phyloP scores from a whole-genome alignment of 2,113 vertebrate genomes.

The Sigmodon hispidus region DNA sequence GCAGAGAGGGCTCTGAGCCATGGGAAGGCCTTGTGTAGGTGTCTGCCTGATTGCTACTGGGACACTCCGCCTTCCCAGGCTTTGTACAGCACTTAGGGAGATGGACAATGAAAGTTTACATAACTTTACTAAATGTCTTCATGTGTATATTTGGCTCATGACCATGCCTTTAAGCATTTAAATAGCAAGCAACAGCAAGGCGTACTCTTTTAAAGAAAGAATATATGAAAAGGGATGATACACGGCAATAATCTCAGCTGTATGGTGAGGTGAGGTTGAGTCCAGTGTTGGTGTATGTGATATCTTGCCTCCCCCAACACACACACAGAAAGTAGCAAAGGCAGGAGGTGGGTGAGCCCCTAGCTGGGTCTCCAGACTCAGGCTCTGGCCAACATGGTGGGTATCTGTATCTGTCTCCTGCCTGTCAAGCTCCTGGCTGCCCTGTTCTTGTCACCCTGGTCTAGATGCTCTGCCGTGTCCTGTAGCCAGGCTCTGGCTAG shows the following conservation, averaged over 20 bases:
- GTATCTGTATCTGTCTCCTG: no score
- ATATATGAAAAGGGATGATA: neutral
- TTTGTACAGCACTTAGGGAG: neutral
- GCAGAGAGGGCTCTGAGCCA: rapidly evolving
- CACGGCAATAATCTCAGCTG: neutral
- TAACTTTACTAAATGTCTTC: neutral
- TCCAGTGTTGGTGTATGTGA: neutral
- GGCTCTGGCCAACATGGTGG: neutral
- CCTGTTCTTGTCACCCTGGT: no score
- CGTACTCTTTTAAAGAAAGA: neutral
- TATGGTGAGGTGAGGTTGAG: neutral
- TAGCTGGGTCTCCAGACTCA: neutral
- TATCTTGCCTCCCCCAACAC: neutral
- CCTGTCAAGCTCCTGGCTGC: neutral
- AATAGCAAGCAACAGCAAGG: neutral
- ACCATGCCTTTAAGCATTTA: neutral
- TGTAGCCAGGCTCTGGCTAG: neutral
- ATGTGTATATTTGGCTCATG: neutral
- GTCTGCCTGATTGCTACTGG: neutral
- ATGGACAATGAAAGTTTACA: neutral
- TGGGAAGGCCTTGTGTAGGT: neutral
- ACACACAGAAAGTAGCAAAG: neutral
- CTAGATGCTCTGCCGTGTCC: neutral
- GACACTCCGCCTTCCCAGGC: neutral
- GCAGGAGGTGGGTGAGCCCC: rapidly evolving